Evolutionary conservation across 2,888 invertebrate species (phyloP).

Genomic region (Boloria euphrosyne): DNA sequence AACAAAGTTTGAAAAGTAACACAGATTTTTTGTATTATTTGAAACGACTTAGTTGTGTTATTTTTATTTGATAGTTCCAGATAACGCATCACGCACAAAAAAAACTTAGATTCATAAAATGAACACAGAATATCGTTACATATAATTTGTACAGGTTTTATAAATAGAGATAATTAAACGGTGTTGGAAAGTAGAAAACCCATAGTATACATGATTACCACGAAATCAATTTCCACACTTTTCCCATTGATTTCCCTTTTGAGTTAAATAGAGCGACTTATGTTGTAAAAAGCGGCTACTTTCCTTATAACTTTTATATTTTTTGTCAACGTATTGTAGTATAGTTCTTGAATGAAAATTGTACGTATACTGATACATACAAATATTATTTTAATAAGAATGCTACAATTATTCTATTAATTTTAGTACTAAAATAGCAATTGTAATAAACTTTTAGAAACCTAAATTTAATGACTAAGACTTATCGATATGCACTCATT

Average conservation of each 20-base stretch:
- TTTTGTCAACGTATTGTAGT: not conserved
- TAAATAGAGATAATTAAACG: constrained; percentile 6
- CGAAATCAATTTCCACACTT: constrained; percentile 23
- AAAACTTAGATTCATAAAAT: not conserved
- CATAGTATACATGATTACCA: constrained; percentile 12
- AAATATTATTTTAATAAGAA: too few relatives aligned
- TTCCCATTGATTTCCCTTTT: constrained; percentile 26
- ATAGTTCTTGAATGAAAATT: too few relatives aligned
- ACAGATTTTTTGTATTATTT: too few relatives aligned
- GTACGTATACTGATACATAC: too few relatives aligned
- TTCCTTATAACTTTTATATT: not conserved
- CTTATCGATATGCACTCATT: too few relatives aligned
- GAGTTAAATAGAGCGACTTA: constrained; percentile 1
- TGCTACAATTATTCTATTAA: too few relatives aligned
- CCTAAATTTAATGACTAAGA: too few relatives aligned
- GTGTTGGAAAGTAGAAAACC: constrained; percentile 2
- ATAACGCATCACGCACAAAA: not conserved
- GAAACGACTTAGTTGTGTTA: too few relatives aligned
- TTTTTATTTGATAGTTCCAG: too few relatives aligned
- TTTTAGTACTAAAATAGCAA: too few relatives aligned
- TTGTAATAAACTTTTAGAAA: too few relatives aligned
- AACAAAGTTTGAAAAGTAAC: too few relatives aligned
- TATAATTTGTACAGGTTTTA: constrained; percentile 9
- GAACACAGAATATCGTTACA: not conserved
- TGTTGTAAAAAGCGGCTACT: not conserved